phyloP scores from a whole-genome alignment of 1,140 invertebrate species.

The Anastrepha ludens region DNA sequence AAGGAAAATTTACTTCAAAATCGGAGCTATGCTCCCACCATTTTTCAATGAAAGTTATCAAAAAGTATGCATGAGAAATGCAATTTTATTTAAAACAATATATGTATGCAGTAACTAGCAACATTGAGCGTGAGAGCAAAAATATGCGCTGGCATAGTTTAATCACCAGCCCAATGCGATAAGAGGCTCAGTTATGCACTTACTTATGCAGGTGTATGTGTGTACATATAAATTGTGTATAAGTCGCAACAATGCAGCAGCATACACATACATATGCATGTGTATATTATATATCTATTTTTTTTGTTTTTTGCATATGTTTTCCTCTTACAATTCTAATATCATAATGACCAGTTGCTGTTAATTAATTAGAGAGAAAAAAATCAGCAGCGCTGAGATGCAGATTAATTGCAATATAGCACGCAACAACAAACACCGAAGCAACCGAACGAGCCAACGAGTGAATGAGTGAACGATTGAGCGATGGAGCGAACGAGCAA shows the following conservation, averaged over 20 bases:
- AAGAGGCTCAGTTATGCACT: neutral
- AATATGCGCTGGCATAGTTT: neutral
- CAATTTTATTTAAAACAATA: too few species aligned
- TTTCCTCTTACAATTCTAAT: conserved; percentile 25
- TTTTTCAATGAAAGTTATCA: too few species aligned
- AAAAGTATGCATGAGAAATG: too few species aligned
- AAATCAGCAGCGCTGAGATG: neutral
- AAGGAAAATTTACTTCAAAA: too few species aligned
- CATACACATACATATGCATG: neutral
- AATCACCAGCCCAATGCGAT: neutral
- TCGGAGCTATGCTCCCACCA: too few species aligned
- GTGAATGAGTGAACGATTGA: neutral
- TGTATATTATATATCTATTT: neutral
- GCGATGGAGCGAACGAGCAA: neutral
- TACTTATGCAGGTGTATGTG: neutral
- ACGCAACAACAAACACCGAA: neutral
- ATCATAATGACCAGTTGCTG: conserved; percentile 47
- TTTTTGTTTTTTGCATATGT: neutral
- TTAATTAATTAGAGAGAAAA: conserved; percentile 35
- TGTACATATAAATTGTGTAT: neutral
- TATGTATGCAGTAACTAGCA: neutral
- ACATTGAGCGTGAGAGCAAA: neutral
- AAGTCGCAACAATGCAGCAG: neutral
- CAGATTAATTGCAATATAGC: conserved; percentile 43
- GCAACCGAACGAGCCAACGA: neutral